These are phyloP conservation scores for Desmodus rotundus DNA, from an alignment of 2,113 vertebrate genomes.

Conservation along the genomic window DNA sequence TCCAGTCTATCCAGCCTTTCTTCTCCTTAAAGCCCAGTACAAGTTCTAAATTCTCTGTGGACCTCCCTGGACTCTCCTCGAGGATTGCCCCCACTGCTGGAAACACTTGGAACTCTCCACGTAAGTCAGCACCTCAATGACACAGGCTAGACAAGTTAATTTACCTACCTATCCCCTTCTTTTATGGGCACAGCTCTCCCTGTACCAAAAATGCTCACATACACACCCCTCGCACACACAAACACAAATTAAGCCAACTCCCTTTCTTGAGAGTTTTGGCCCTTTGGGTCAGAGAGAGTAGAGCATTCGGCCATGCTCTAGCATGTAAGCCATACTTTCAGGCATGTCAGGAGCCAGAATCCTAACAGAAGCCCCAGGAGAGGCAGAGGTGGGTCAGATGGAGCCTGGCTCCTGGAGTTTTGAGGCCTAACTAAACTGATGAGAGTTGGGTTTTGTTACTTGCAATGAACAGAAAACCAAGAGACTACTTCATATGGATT, in stretches of 20 bases:
- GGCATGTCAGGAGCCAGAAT: neutral
- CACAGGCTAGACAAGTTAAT: neutral
- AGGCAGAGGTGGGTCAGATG: neutral
- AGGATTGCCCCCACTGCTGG: neutral
- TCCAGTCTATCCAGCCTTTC: neutral
- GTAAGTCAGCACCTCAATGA: neutral
- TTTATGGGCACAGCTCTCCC: neutral
- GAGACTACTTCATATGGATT: neutral
- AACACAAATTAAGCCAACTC: neutral
- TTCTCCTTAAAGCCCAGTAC: neutral
- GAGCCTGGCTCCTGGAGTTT: neutral
- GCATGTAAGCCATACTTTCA: neutral
- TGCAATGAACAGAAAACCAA: slow-evolving; percentile 11
- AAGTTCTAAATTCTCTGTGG: neutral
- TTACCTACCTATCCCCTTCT: neutral
- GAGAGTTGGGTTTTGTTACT: neutral
- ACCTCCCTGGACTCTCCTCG: neutral
- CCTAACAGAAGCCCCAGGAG: neutral
- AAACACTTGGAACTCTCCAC: neutral
- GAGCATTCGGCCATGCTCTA: neutral
- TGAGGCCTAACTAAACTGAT: neutral
- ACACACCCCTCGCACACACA: neutral
- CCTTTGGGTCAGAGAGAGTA: neutral
- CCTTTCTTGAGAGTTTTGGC: neutral
- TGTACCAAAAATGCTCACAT: neutral